These are phyloP conservation scores for Auanema freiburgensis DNA, from an alignment of 2,888 invertebrate species.

Conservation along the genomic window DNA sequence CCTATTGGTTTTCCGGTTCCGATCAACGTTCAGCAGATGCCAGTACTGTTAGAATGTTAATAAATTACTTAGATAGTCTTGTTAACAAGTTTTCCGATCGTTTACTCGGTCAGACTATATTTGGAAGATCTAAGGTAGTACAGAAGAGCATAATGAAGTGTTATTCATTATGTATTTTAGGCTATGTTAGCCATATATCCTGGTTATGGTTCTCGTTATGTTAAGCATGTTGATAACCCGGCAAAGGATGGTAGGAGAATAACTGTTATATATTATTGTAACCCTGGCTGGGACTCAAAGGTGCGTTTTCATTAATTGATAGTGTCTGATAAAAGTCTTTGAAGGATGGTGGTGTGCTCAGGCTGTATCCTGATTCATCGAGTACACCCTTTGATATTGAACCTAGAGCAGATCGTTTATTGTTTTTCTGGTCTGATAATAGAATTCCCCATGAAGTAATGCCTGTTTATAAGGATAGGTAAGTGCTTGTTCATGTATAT, in stretches of 20 bases:
- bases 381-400: constrained; percentile 83
- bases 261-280: constrained; percentile 95
- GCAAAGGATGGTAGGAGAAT: constrained; percentile 93
- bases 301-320: constrained; percentile 6
- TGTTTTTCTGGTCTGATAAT: constrained; percentile 96
- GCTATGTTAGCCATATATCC: constrained; percentile 99
- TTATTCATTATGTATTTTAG: constrained; percentile 68
- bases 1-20: constrained; percentile 60
- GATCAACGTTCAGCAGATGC: constrained; percentile 47
- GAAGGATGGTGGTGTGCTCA: constrained; percentile 78
- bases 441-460: constrained; percentile 96
- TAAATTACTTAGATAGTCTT: constrained; percentile 61
- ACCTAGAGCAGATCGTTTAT: constrained; percentile 86
- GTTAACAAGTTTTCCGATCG: constrained; percentile 49
- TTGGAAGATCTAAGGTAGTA: constrained; percentile 51
- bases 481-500: constrained; percentile 7
- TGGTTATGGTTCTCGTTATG: constrained; percentile 88
- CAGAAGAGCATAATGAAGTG: background rate
- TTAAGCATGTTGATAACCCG: constrained; percentile 96
- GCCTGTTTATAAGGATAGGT: constrained; percentile 82
- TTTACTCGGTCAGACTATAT: constrained; percentile 52
- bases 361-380: constrained; percentile 87
- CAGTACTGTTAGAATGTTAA: constrained; percentile 51
- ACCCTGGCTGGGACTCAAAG: constrained; percentile 78
- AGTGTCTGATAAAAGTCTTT: constrained; percentile 8